phyloP scores from a whole-genome alignment of 2,888 invertebrate genomes.

The Heliothis peltigera region DNA sequence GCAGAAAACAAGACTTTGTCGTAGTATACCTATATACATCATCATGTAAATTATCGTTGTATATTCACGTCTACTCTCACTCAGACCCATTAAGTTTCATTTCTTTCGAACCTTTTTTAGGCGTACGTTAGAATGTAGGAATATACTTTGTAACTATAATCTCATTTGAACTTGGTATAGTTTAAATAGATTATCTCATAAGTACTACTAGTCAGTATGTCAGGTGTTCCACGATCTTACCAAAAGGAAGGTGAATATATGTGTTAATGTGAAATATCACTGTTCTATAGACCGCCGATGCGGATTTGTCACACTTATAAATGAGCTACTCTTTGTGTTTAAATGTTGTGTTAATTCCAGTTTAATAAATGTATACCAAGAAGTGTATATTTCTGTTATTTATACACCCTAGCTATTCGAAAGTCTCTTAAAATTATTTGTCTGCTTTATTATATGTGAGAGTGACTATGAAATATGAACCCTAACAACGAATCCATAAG shows the following conservation, averaged over 20 bases:
- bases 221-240: constrained; percentile 23
- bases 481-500: no score
- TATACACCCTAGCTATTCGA: constrained; percentile 33
- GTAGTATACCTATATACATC: neutral
- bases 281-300: constrained; percentile 3
- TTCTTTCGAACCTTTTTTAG: constrained; percentile 18
- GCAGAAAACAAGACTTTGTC: neutral
- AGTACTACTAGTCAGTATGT: constrained; percentile 42
- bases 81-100: neutral
- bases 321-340: constrained; percentile 35
- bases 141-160: constrained; percentile 28
- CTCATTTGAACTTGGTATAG: constrained; percentile 38
- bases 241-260: constrained; percentile 10
- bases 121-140: constrained; percentile 33
- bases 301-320: constrained; percentile 28
- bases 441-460: no score
- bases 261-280: neutral
- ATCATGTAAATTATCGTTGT: neutral
- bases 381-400: constrained; percentile 43
- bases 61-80: constrained; percentile 6
- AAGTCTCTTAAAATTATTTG: no score
- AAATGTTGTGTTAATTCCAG: constrained; percentile 31
- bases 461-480: no score
- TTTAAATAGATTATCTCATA: constrained; percentile 35
- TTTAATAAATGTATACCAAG: constrained; percentile 44